Evolutionary conservation across 2,113 vertebrate genomes (phyloP).

Genomic region (Lates calcarifer): DNA sequence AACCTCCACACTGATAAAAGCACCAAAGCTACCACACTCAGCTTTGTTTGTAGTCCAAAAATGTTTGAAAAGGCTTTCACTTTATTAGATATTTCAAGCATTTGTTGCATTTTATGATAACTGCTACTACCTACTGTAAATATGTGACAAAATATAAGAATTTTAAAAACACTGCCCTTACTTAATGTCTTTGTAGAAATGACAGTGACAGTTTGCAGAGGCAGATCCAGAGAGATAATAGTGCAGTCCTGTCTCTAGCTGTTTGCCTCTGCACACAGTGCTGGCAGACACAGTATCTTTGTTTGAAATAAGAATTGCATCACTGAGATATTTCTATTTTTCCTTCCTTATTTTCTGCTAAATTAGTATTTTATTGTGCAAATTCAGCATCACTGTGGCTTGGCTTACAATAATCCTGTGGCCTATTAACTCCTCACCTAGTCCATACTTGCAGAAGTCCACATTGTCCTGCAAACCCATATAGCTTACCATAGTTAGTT

Average conservation of each 20-base stretch:
- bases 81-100: too few species aligned
- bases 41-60: too few species aligned
- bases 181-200: not conserved
- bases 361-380: not conserved
- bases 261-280: not conserved
- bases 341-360: not conserved
- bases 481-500: not conserved
- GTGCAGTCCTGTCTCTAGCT: not conserved
- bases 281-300: slow-evolving; percentile 2
- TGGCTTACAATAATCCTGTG: not conserved
- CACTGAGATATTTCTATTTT: not conserved
- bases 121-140: too few species aligned
- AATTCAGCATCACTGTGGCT: not conserved
- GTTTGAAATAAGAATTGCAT: not conserved
- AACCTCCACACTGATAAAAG: too few species aligned
- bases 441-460: not conserved
- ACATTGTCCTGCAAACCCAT: not conserved
- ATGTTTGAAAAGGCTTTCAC: too few species aligned
- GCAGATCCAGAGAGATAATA: not conserved
- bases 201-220: not conserved
- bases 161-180: too few species aligned
- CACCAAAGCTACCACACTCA: not conserved
- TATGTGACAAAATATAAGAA: too few species aligned
- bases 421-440: not conserved
- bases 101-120: not conserved